Evolutionary conservation across 2,797 vertebrate species (phyloP).

Genomic region (Lutjanus campechanus): DNA sequence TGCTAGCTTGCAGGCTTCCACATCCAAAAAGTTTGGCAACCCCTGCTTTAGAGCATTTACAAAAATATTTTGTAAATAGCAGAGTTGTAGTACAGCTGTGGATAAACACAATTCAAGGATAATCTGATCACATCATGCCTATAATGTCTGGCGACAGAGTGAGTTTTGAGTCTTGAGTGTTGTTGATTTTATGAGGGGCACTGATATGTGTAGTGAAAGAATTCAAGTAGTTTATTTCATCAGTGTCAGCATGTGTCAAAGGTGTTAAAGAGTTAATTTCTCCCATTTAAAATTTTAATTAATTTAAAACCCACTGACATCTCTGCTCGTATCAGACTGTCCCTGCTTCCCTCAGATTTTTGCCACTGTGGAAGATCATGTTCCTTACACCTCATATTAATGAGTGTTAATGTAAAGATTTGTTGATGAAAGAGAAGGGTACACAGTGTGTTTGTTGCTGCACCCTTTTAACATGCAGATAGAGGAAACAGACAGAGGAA

Average conservation of each 20-base stretch:
- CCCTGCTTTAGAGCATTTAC: not conserved
- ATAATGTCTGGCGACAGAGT: not conserved
- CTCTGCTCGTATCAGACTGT: slow-evolving; percentile 5
- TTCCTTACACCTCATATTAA: slow-evolving; percentile 42
- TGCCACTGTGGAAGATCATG: slow-evolving; percentile 9
- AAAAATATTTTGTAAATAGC: not conserved
- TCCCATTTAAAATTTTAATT: not conserved
- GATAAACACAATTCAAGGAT: too few relatives aligned
- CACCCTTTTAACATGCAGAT: slow-evolving; percentile 14
- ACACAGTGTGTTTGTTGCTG: not conserved
- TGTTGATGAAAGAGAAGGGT: not conserved
- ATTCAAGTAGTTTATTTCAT: not conserved
- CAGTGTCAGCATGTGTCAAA: not conserved
- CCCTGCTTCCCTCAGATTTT: slow-evolving; percentile 14
- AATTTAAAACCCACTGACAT: not conserved
- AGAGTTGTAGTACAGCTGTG: not conserved
- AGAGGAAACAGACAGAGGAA: not conserved
- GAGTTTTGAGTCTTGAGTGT: not conserved
- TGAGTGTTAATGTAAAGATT: slow-evolving; percentile 40
- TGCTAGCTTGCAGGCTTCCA: not conserved
- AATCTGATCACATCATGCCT: too few relatives aligned
- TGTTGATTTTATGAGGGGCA: not conserved
- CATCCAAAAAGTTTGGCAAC: not conserved
- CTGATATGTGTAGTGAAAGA: not conserved
- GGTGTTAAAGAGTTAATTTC: not conserved